Percentiles rank a stretch among this genome's conserved stretches.
phyloP scores from a whole-genome alignment of 2,888 invertebrate genomes.

The Hesperia comma region DNA sequence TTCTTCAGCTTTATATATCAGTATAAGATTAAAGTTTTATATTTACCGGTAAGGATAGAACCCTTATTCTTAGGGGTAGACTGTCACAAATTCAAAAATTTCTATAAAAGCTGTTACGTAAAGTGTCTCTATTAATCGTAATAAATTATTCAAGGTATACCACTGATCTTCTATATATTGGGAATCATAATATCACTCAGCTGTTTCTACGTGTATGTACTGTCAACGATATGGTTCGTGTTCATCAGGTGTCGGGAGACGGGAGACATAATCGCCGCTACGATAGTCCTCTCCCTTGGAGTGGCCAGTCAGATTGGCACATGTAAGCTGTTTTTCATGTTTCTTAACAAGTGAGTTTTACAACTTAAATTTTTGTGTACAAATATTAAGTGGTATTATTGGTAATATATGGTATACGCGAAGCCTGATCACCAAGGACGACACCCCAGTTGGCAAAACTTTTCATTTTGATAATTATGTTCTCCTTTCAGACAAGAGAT shows the following conservation, averaged over 20 bases:
- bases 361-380: not conserved
- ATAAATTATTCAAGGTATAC: conserved; percentile 50
- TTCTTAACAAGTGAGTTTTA: conserved; percentile 51
- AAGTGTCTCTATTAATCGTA: too few relatives aligned
- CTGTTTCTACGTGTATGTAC: conserved; percentile 57
- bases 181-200: conserved; percentile 39
- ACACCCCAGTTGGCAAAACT: too few relatives aligned
- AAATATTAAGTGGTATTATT: too few relatives aligned
- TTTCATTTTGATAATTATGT: too few relatives aligned
- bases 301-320: conserved; percentile 54
- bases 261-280: conserved; percentile 50
- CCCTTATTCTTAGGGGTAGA: too few relatives aligned
- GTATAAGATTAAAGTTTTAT: too few relatives aligned
- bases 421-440: too few relatives aligned
- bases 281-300: conserved; percentile 55
- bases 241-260: conserved; percentile 52
- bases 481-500: conserved; percentile 23
- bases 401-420: too few relatives aligned
- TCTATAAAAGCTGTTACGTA: too few relatives aligned
- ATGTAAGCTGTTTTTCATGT: conserved; percentile 57
- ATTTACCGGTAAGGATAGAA: too few relatives aligned
- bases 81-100: too few relatives aligned
- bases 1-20: too few relatives aligned
- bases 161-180: conserved; percentile 51
- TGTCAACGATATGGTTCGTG: conserved; percentile 58